Base-by-base conservation (phyloP, 1,140 invertebrate species). In the Drosophila funebris region DNA sequence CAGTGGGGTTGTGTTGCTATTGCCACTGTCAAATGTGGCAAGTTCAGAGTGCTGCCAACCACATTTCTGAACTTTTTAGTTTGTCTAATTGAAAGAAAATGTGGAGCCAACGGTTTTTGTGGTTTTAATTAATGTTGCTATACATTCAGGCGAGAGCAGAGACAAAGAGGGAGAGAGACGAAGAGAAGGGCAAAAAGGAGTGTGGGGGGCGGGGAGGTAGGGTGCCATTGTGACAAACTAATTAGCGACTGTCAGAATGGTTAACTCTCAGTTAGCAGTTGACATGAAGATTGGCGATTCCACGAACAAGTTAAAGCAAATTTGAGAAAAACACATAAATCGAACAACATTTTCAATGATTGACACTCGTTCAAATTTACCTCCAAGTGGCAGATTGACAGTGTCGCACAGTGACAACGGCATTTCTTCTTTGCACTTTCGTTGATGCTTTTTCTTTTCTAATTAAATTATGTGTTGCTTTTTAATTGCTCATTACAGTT, bases 21-120 rank as follows among this genome's bases (percentile, higher is more conserved):
- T 27, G 20, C 13, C 39, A 46, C n/a, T 27, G 36, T 1, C 13
- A 50, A 57, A 29, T 41, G 43, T 39, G 41, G 31, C 43, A 68
- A 67, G 63, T 52, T 52, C 27, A 36, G 16, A 24, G 29, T 16
- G 24, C 43, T 14, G 20, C 7, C 29, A 22, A 43, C 63, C 63
- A 1, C 33, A 57, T 36, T 13, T 7, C 13, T 7, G 13, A 60
- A 60, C 22, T 54, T 73, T 63, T 68, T 48, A 24, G 37, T 33
- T 68, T 66, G 48, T 43, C 67, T 87, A 87, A 87, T 87, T 87
- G 78, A 82, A 87, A 78, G 82, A 41, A 76, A 76, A 82, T 87
- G 62, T 64, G 56, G 44, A 43, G 66, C 54, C 56, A 74, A 64
- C 41, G 39, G 36, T 44, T 61, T 56, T 69, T 87, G 69, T 57